phyloP scores from a whole-genome alignment of 2,797 vertebrate genomes.

The Pangasius sanitwongsei region DNA sequence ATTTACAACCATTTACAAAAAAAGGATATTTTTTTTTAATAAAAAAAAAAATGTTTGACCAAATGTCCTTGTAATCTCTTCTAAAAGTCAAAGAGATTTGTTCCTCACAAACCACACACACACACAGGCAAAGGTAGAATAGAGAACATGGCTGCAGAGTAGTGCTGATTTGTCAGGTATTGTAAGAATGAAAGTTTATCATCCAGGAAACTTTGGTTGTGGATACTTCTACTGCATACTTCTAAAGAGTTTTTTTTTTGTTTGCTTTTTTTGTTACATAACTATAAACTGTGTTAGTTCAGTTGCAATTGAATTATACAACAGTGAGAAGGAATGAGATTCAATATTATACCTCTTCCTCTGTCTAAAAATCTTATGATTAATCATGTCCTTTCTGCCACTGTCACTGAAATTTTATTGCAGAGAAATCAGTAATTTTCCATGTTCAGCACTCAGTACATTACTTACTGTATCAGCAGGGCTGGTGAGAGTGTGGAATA shows the following conservation, averaged over 20 bases:
- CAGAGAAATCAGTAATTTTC: slow-evolving; percentile 33
- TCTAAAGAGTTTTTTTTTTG: slow-evolving; percentile 2
- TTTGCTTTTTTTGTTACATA: neutral
- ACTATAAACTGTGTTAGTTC: neutral
- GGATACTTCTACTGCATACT: neutral
- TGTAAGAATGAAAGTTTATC: slow-evolving; percentile 1
- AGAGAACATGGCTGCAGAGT: neutral
- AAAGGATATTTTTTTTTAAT: neutral
- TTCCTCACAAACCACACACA: neutral
- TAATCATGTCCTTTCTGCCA: slow-evolving; percentile 11
- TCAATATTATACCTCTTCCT: slow-evolving; percentile 11
- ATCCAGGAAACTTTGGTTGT: neutral
- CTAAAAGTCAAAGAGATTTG: neutral
- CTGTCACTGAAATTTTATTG: slow-evolving; percentile 9
- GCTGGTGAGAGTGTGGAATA: slow-evolving; percentile 12
- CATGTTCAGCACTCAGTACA: slow-evolving; percentile 45
- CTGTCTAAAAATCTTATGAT: slow-evolving; percentile 13
- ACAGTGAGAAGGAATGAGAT: slow-evolving; percentile 10
- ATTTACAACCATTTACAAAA: too few species aligned
- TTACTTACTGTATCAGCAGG: slow-evolving; percentile 43
- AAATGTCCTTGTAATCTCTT: neutral
- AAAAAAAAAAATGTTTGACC: neutral
- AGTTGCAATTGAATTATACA: neutral
- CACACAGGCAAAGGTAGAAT: neutral
- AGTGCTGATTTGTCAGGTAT: neutral